Evolutionary conservation across 2,797 vertebrate species (phyloP).

Genomic region (Taenioides sp.): DNA sequence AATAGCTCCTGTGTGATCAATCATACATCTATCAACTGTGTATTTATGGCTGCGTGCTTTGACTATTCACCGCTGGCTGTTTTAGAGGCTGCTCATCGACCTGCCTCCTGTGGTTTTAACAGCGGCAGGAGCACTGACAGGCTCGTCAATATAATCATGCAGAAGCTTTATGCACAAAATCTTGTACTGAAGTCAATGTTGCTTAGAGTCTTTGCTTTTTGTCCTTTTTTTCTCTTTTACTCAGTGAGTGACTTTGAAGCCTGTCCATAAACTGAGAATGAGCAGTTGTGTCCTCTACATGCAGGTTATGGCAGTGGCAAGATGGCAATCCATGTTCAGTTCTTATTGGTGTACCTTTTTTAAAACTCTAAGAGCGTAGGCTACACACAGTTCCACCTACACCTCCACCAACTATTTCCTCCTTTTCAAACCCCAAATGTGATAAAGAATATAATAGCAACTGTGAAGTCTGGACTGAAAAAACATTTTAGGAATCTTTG

Average conservation of each 20-base stretch:
- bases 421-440: not conserved
- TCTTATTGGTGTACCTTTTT: too few species aligned
- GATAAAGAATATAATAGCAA: too few species aligned
- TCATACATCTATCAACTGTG: slow-evolving; percentile 23
- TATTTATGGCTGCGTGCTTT: slow-evolving; percentile 16
- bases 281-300: too few species aligned
- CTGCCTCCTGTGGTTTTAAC: slow-evolving; percentile 24
- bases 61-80: slow-evolving; percentile 17
- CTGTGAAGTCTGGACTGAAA: too few species aligned
- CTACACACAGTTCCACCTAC: too few species aligned
- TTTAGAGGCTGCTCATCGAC: slow-evolving; percentile 27
- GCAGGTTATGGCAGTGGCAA: too few species aligned
- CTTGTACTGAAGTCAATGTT: slow-evolving; percentile 5
- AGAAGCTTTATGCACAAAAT: slow-evolving; percentile 15
- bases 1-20: slow-evolving; percentile 21
- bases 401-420: not conserved
- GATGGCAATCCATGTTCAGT: too few species aligned
- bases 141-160: slow-evolving; percentile 19
- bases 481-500: too few species aligned
- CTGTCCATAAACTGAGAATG: too few species aligned
- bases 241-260: too few species aligned
- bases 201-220: slow-evolving; percentile 2
- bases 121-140: slow-evolving; percentile 23
- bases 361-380: too few species aligned
- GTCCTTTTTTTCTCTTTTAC: not conserved